A percentile compares a stretch with the other conserved stretches of the same genome.
Evolutionary conservation across 2,888 invertebrate species (phyloP).

Genomic region (Acanthoscelides obtectus): DNA sequence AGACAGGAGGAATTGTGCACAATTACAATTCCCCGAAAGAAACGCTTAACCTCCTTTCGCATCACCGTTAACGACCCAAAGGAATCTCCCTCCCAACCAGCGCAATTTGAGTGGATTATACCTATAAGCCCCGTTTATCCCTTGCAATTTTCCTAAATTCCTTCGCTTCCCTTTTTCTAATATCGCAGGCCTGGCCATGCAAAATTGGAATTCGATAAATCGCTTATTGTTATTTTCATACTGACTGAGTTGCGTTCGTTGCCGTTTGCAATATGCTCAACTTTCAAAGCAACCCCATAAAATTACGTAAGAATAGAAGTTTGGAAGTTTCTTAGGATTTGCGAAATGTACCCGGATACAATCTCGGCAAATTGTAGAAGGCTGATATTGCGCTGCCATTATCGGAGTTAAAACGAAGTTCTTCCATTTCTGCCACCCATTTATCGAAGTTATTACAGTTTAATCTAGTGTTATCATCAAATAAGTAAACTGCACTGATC

Average conservation of each 20-base stretch:
- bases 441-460: too few relatives aligned
- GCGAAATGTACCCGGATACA: neutral
- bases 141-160: neutral
- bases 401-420: neutral
- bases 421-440: too few relatives aligned
- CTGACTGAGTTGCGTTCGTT: neutral
- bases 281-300: neutral
- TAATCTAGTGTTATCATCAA: too few relatives aligned
- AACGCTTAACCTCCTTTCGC: neutral
- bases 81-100: neutral
- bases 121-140: neutral
- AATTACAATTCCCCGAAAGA: neutral
- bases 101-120: neutral
- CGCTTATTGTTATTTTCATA: neutral
- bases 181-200: neutral
- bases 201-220: neutral
- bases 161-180: neutral
- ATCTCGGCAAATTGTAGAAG: neutral
- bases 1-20: neutral
- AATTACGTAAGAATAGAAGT: neutral
- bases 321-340: neutral
- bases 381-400: neutral
- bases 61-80: neutral
- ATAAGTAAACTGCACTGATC: too few relatives aligned
- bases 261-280: neutral